A percentile compares a stretch with the other conserved stretches of the same genome.
phyloP scores from a whole-genome alignment of 2,888 invertebrate species.

The Meandrusa payeni region DNA sequence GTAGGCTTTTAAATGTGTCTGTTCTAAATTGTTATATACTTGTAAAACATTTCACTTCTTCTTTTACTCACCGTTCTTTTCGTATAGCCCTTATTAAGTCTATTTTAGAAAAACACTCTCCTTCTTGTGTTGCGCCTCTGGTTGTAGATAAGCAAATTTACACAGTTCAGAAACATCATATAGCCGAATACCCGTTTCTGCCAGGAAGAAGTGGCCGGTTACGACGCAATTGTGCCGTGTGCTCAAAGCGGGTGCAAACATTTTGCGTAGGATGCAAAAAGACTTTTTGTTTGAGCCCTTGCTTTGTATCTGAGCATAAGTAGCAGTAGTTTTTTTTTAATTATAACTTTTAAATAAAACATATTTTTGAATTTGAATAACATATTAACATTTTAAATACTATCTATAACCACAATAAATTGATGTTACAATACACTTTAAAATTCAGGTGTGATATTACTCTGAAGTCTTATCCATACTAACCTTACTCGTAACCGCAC shows the following conservation, averaged over 20 bases:
- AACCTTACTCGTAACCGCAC: background rate
- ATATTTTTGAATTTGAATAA: conserved; percentile 3
- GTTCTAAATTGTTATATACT: conserved; percentile 2
- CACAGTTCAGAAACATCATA: conserved; percentile 1
- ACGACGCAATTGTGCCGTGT: conserved; percentile 1
- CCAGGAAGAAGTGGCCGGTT: no score
- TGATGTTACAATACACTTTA: background rate
- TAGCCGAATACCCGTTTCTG: no score
- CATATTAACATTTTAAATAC: background rate
- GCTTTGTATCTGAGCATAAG: no score
- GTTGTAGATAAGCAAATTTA: background rate
- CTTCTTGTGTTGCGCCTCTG: no score
- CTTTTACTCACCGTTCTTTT: conserved; percentile 6
- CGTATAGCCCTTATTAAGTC: no score
- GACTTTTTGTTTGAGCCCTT: no score
- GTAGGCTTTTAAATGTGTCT: conserved; percentile 14
- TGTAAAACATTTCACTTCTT: background rate
- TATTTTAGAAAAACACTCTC: no score
- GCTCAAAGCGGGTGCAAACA: no score
- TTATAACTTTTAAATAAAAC: background rate
- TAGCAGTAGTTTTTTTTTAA: background rate
- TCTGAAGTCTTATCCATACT: conserved; percentile 1
- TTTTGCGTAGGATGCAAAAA: no score
- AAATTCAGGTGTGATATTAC: background rate
- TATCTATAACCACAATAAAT: background rate